A percentile compares a stretch with the other conserved stretches of the same genome.
phyloP scores from a whole-genome alignment of 2,888 invertebrate genomes.

The Cephus nigrinus region DNA sequence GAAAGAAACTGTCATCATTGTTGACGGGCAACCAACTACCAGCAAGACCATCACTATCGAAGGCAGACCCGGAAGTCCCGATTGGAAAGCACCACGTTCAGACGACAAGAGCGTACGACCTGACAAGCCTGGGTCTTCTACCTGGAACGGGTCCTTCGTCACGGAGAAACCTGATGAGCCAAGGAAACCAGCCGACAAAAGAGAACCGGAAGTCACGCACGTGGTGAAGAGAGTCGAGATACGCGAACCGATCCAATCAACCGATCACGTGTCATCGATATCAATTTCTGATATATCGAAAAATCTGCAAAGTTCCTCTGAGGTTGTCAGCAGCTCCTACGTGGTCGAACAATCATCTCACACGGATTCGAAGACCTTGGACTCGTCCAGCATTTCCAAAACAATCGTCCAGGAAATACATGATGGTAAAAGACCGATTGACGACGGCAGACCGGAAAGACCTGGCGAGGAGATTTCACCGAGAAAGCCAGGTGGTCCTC shows the following conservation, averaged over 20 bases:
- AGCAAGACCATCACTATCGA: constrained; percentile 17
- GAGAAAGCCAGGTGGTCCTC: constrained; percentile 13
- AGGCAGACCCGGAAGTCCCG: constrained; percentile 22
- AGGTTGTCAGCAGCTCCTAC: constrained; percentile 13
- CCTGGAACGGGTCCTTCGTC: constrained; percentile 18
- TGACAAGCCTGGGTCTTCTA: constrained; percentile 18
- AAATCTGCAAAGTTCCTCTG: constrained; percentile 12
- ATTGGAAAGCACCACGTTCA: constrained; percentile 12
- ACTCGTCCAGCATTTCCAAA: constrained; percentile 28
- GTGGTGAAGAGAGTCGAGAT: background rate
- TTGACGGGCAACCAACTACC: constrained; percentile 44
- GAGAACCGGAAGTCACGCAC: constrained; percentile 14
- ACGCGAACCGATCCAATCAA: constrained; percentile 3
- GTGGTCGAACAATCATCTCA: constrained; percentile 19
- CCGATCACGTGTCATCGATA: constrained; percentile 12
- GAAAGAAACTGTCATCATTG: constrained; percentile 50
- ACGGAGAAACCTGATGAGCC: constrained; percentile 18
- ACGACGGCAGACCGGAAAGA: constrained; percentile 12
- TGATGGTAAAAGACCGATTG: constrained; percentile 12
- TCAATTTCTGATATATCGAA: constrained; percentile 14
- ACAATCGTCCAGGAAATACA: constrained; percentile 14
- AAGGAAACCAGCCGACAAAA: constrained; percentile 14
- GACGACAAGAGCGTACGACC: constrained; percentile 17
- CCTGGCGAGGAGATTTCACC: constrained; percentile 7
- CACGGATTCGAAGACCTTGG: constrained; percentile 28